phyloP scores from a whole-genome alignment of 2,888 invertebrate genomes.

The Mechanitis messenoides region DNA sequence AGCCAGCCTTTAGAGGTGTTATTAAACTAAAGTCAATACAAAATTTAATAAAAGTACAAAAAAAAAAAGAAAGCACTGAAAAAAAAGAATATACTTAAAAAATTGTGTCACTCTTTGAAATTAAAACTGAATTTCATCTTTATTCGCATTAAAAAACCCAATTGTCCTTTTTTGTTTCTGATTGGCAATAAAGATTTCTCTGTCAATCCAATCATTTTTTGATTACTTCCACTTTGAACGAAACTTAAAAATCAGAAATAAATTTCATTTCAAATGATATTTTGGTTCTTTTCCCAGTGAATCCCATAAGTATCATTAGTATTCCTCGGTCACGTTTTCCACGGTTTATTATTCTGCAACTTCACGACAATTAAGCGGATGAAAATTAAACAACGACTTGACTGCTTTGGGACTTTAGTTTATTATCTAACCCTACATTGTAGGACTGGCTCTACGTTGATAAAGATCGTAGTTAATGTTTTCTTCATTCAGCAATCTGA shows the following conservation, averaged over 20 bases:
- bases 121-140: background rate
- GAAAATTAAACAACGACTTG: slow-evolving; percentile 51
- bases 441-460: slow-evolving; percentile 7
- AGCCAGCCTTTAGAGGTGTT: background rate
- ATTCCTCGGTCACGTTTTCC: slow-evolving; percentile 14
- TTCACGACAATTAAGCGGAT: slow-evolving; percentile 43
- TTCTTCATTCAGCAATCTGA: too few relatives aligned
- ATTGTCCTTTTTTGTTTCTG: background rate
- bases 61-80: too few relatives aligned
- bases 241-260: background rate
- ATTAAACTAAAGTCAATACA: background rate
- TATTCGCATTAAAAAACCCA: background rate
- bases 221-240: background rate
- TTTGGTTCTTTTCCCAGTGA: slow-evolving; percentile 5
- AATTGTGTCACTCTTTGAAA: background rate
- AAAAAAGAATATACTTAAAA: too few relatives aligned
- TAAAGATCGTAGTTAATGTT: background rate
- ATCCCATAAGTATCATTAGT: slow-evolving; percentile 15
- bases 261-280: background rate
- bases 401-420: slow-evolving; percentile 34
- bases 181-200: background rate
- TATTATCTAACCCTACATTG: slow-evolving; percentile 27
- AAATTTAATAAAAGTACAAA: too few relatives aligned
- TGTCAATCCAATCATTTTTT: background rate
- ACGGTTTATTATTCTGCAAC: slow-evolving; percentile 31